Percentiles rank a stretch among this genome's conserved stretches.
phyloP scores from a whole-genome alignment of 2,113 vertebrate genomes.

The Athene noctua region DNA sequence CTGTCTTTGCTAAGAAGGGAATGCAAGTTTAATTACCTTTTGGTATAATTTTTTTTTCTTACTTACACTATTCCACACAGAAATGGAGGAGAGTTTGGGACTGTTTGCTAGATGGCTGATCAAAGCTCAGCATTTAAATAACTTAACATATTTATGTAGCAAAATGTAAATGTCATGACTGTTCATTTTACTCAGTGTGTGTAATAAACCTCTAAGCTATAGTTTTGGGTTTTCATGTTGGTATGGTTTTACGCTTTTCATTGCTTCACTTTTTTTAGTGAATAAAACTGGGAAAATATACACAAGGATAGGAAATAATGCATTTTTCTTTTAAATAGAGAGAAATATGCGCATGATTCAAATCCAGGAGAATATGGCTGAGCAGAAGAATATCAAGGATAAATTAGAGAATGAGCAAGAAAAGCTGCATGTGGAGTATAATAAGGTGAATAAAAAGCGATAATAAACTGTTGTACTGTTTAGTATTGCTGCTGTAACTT shows the following conservation, averaged over 20 bases:
- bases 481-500: background rate
- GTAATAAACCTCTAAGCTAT: background rate
- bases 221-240: background rate
- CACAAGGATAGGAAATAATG: background rate
- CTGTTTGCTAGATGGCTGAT: background rate
- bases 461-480: background rate
- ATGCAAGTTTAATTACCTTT: background rate
- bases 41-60: background rate
- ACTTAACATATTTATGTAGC: background rate
- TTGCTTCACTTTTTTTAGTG: background rate
- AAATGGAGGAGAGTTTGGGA: no score
- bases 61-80: no score
- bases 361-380: slow-evolving; percentile 98
- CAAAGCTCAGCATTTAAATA: background rate
- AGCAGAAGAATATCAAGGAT: slow-evolving; percentile 98
- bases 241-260: background rate
- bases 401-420: slow-evolving; percentile 97
- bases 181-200: background rate
- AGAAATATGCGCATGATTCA: slow-evolving; percentile 99
- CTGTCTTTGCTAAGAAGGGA: background rate
- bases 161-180: background rate
- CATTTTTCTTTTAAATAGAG: slow-evolving; percentile 80
- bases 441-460: slow-evolving; percentile 81
- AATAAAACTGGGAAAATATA: background rate
- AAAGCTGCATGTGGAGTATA: slow-evolving; percentile 96